Evolutionary conservation across 2,113 vertebrate species (phyloP).

Genomic region (Pampusana beccarii): DNA sequence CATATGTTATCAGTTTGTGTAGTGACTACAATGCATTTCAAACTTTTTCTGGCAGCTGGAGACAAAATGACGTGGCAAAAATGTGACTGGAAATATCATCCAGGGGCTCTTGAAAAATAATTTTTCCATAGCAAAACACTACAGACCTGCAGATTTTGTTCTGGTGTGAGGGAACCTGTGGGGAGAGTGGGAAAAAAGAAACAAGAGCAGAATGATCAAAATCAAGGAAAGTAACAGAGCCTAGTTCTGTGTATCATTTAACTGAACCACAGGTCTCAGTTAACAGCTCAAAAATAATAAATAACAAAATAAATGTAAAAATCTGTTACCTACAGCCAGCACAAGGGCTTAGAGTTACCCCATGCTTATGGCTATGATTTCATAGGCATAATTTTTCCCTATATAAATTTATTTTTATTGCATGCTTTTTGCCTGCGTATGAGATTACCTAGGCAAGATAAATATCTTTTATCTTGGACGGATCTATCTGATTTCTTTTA

Average conservation of each 20-base stretch:
- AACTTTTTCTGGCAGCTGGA: constrained; percentile 56
- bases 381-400: background rate
- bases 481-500: background rate
- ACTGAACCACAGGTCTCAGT: background rate
- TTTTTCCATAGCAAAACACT: background rate
- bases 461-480: background rate
- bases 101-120: background rate
- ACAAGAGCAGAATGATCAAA: background rate
- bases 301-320: background rate
- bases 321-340: background rate
- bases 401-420: constrained; percentile 2
- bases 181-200: background rate
- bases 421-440: background rate
- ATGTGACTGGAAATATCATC: constrained; percentile 41
- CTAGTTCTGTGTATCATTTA: background rate
- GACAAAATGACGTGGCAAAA: constrained; percentile 48
- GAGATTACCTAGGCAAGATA: constrained; percentile 1
- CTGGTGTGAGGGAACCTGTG: background rate
- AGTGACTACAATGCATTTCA: constrained; percentile 51
- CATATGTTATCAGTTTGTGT: constrained; percentile 59
- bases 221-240: background rate
- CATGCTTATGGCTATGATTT: background rate
- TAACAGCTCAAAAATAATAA: background rate
- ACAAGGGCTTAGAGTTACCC: background rate
- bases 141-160: background rate